phyloP scores from a whole-genome alignment of 2,113 vertebrate species.

The Hirundichthys speculiger region DNA sequence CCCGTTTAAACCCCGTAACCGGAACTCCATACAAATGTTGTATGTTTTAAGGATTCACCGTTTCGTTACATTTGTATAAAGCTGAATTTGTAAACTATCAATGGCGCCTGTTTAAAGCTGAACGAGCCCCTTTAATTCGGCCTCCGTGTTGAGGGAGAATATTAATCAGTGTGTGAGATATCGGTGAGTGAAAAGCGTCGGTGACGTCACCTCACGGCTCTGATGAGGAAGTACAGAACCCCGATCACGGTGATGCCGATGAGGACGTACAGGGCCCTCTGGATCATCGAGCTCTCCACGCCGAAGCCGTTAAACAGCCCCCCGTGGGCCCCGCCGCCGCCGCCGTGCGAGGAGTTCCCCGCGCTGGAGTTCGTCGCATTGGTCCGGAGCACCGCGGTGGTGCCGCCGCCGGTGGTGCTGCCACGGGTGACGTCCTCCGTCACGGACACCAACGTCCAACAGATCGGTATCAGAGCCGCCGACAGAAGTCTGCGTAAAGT shows the following conservation, averaged over 20 bases:
- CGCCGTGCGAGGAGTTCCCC: background rate
- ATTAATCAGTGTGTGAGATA: background rate
- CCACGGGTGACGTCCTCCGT: rapidly evolving
- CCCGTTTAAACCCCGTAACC: background rate
- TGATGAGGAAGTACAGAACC: slow-evolving; percentile 69
- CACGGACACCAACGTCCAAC: slow-evolving; percentile 9
- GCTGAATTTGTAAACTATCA: no score
- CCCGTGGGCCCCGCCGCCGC: rapidly evolving
- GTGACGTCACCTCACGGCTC: slow-evolving; percentile 64
- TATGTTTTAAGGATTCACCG: background rate
- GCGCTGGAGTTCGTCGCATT: background rate
- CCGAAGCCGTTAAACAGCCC: rapidly evolving
- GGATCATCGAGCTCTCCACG: slow-evolving; percentile 62
- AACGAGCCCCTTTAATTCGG: no score
- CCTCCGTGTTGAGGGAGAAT: background rate
- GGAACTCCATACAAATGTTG: background rate
- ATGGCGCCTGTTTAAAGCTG: background rate
- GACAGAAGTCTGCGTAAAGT: slow-evolving; percentile 18
- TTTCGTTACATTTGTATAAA: no score
- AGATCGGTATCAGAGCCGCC: slow-evolving; percentile 9
- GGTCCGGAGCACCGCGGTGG: background rate
- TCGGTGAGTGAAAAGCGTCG: rapidly evolving
- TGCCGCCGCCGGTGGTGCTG: rapidly evolving
- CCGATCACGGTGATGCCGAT: slow-evolving; percentile 60
- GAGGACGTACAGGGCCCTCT: slow-evolving; percentile 69